Conservation (phyloP, 1,140 invertebrate genomes). For the Papilio aristodemus region DNA sequence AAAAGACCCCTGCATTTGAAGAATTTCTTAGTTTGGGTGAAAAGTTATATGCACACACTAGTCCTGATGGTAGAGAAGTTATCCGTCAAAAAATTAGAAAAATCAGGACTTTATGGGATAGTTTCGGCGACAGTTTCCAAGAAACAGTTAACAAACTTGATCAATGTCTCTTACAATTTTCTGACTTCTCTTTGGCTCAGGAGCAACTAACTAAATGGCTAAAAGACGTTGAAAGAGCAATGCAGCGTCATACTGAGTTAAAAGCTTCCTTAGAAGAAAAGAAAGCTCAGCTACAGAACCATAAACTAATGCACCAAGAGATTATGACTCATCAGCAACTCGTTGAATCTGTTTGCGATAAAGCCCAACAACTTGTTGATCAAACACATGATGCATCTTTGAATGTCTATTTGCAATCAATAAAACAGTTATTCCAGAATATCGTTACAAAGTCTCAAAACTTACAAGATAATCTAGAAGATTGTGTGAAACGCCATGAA, state of each 20-base stretch:
- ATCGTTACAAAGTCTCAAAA: slow-evolving; percentile 94
- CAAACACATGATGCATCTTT: slow-evolving; percentile 93
- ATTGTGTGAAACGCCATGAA: slow-evolving; percentile 92
- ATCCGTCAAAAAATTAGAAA: slow-evolving; percentile 93
- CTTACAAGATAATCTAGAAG: slow-evolving; percentile 90
- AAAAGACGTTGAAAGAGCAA: slow-evolving; percentile 93
- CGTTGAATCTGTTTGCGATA: slow-evolving; percentile 94
- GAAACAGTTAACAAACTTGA: slow-evolving; percentile 90
- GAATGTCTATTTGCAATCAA: slow-evolving; percentile 92
- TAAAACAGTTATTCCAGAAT: slow-evolving; percentile 93
- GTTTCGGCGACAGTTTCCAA: slow-evolving; percentile 91
- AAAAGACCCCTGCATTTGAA: slow-evolving; percentile 91
- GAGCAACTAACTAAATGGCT: slow-evolving; percentile 96
- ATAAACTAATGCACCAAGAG: slow-evolving; percentile 97
- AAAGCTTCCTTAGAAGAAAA: slow-evolving; percentile 96
- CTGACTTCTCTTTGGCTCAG: slow-evolving; percentile 92
- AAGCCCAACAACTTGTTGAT: slow-evolving; percentile 93
- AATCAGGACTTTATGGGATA: slow-evolving; percentile 92
- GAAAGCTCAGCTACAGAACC: slow-evolving; percentile 95
- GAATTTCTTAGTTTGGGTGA: slow-evolving; percentile 93
- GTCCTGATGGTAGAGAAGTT: slow-evolving; percentile 95
- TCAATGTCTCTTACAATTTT: slow-evolving; percentile 92
- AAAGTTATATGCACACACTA: slow-evolving; percentile 94
- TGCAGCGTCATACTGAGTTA: slow-evolving; percentile 94
- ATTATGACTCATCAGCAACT: slow-evolving; percentile 95